These are phyloP conservation scores for Agonopterix alstromeriana DNA, from an alignment of 2,888 invertebrate species.

Conservation along the genomic window DNA sequence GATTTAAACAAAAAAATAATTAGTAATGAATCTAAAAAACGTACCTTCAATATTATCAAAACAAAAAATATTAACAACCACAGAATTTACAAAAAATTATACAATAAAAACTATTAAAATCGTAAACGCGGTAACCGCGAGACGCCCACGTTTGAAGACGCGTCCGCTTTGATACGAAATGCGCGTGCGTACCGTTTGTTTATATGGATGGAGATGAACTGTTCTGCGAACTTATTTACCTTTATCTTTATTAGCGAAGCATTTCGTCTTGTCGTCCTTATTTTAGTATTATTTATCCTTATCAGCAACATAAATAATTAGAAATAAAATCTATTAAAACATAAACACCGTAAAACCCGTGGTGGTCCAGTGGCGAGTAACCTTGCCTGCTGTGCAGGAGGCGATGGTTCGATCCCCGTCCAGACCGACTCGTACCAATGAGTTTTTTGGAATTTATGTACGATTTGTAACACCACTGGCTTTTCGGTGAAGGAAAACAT, in stretches of 20 bases:
- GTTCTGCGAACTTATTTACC: background rate
- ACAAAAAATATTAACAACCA: slow-evolving; percentile 9
- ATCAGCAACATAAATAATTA: too few species aligned
- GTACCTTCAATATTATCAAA: background rate
- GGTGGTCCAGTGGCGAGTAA: too few species aligned
- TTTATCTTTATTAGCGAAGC: background rate
- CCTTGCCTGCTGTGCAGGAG: too few species aligned
- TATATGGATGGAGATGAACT: slow-evolving; percentile 26
- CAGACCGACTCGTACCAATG: too few species aligned
- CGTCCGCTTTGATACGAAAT: slow-evolving; percentile 26
- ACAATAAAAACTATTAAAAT: background rate
- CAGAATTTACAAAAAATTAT: slow-evolving; percentile 12
- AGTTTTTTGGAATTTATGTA: too few species aligned
- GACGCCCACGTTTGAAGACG: slow-evolving; percentile 34
- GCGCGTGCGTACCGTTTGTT: slow-evolving; percentile 29
- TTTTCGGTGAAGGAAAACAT: too few species aligned
- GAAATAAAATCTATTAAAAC: too few species aligned
- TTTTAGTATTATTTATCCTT: too few species aligned
- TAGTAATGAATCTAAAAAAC: background rate
- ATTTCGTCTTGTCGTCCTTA: background rate
- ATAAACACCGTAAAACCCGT: too few species aligned
- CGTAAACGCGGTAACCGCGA: slow-evolving; percentile 12
- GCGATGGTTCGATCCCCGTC: too few species aligned
- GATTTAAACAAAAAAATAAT: too few species aligned
- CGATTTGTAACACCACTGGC: too few species aligned